Evolutionary conservation across 92 coral and sea anemone species (phyloP).

Genomic region (Porites lobata): DNA sequence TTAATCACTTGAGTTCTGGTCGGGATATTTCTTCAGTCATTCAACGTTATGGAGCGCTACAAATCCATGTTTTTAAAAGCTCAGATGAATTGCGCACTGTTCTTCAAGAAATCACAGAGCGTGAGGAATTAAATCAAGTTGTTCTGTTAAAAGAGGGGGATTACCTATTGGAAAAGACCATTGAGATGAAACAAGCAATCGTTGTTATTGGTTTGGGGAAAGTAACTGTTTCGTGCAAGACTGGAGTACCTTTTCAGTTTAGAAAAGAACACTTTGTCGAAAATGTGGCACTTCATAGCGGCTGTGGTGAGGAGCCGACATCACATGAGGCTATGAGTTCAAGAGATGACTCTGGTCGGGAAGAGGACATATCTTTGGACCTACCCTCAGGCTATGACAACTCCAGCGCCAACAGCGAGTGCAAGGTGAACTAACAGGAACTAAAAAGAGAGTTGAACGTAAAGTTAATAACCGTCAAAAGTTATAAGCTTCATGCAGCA

Average conservation of each 20-base stretch:
- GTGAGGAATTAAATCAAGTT: conserved; percentile 5
- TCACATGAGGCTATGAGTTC: neutral
- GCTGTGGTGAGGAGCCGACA: too few relatives aligned
- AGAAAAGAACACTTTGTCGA: neutral
- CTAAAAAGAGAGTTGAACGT: too few relatives aligned
- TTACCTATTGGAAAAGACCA: neutral
- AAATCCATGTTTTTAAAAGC: neutral
- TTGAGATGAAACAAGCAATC: neutral
- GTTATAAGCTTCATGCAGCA: too few relatives aligned
- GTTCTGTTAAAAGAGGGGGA: conserved; percentile 9
- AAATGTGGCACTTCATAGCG: neutral
- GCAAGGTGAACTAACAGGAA: conserved; percentile 5
- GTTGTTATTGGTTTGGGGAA: conserved; percentile 4
- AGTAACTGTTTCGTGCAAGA: conserved; percentile 8
- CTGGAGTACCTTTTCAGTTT: conserved; percentile 10
- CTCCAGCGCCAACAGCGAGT: neutral
- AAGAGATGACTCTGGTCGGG: neutral
- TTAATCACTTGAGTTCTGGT: conserved; percentile 22
- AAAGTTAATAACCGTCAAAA: too few relatives aligned
- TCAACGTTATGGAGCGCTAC: neutral
- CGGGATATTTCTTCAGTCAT: conserved; percentile 1
- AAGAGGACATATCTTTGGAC: neutral
- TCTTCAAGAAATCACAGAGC: neutral
- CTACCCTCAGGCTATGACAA: neutral
- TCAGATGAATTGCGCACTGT: conserved; percentile 2